A percentile compares a stretch with the other conserved stretches of the same genome.
phyloP scores from a whole-genome alignment of 2,113 vertebrate genomes.

The Labeo catla region DNA sequence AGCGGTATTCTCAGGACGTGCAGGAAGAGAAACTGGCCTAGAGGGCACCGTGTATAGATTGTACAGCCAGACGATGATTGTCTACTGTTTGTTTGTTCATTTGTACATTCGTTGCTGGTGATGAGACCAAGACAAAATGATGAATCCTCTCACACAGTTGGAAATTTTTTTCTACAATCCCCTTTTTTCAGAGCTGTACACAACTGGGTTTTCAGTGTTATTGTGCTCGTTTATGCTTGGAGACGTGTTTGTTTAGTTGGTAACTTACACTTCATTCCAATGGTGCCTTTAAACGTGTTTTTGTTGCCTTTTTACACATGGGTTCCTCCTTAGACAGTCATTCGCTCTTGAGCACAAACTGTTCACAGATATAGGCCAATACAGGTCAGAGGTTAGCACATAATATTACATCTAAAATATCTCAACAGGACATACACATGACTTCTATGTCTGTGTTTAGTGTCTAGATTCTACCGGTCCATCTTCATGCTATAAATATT shows the following conservation, averaged over 20 bases:
- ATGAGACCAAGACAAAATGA: conserved; percentile 90
- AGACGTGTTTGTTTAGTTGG: conserved; percentile 9
- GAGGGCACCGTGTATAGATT: conserved; percentile 89
- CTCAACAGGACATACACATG: neutral
- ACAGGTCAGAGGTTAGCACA: neutral
- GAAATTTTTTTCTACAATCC: neutral
- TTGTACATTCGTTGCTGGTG: conserved; percentile 88
- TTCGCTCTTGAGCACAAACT: conserved; percentile 18
- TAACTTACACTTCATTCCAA: conserved; percentile 38
- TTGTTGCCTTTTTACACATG: conserved; percentile 48
- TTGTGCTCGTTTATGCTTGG: conserved; percentile 34
- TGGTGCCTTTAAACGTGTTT: conserved; percentile 52
- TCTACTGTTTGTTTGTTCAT: conserved; percentile 78
- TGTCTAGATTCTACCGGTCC: neutral
- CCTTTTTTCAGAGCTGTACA: conserved; percentile 32
- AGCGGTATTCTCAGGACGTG: conserved; percentile 98
- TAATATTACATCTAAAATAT: neutral
- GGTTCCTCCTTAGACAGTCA: neutral
- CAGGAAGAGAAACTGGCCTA: conserved; percentile 86
- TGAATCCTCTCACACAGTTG: conserved; percentile 75
- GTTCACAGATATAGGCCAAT: neutral
- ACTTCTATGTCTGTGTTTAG: neutral
- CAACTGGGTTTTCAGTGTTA: conserved; percentile 30
- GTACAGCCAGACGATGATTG: conserved; percentile 90
- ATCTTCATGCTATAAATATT: neutral